Conservation (phyloP, 1,140 invertebrate species). For the Cydia amplana region DNA sequence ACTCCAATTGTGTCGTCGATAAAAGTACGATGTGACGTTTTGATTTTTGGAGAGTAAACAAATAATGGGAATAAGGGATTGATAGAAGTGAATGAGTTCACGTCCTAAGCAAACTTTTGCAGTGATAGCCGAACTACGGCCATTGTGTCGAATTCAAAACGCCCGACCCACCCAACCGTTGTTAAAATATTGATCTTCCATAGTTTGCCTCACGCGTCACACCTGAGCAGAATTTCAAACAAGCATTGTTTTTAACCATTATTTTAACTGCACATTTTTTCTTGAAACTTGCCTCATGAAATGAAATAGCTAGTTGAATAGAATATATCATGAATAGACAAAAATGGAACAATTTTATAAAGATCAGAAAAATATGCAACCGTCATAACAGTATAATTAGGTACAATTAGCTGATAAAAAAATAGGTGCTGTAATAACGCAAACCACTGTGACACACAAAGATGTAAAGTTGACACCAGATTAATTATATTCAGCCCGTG, state of each 20-base stretch:
- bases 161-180: slow-evolving; percentile 41
- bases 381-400: slow-evolving; percentile 1
- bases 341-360: slow-evolving; percentile 17
- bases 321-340: background rate
- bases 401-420: slow-evolving; percentile 15
- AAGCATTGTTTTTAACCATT: slow-evolving; percentile 1
- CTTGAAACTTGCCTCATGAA: background rate
- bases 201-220: slow-evolving; percentile 46
- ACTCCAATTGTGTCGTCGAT: slow-evolving; percentile 37
- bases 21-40: slow-evolving; percentile 42
- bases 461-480: slow-evolving; percentile 25
- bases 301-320: background rate
- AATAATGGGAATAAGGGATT: slow-evolving; percentile 68
- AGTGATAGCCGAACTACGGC: slow-evolving; percentile 50
- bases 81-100: slow-evolving; percentile 63
- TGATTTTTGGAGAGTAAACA: slow-evolving; percentile 54
- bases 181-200: slow-evolving; percentile 47
- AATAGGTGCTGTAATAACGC: slow-evolving; percentile 27
- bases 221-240: slow-evolving; percentile 29
- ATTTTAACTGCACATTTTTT: background rate
- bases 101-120: slow-evolving; percentile 68
- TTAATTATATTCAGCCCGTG: slow-evolving; percentile 37
- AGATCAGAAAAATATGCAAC: background rate
- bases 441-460: slow-evolving; percentile 21
- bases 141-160: slow-evolving; percentile 56